These are phyloP conservation scores for Procavia capensis DNA, from an alignment of 2,113 vertebrate genomes.

Conservation along the genomic window DNA sequence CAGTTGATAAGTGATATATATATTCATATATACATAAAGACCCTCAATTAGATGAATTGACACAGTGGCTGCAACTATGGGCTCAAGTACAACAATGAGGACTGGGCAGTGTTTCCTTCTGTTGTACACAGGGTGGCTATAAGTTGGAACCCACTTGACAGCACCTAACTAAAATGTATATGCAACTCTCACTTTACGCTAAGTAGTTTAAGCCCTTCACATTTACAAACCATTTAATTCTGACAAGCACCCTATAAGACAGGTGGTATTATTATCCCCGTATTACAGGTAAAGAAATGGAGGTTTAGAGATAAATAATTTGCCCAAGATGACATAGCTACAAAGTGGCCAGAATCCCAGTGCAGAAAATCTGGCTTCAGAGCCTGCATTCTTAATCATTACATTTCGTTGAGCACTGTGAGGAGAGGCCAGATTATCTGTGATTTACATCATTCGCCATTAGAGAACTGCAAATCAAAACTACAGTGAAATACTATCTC, in stretches of 20 bases:
- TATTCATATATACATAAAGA: too few species aligned
- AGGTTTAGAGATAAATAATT: background rate
- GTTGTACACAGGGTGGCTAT: too few species aligned
- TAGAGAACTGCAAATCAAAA: too few species aligned
- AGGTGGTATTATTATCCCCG: background rate
- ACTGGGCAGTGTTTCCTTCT: too few species aligned
- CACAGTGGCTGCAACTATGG: too few species aligned
- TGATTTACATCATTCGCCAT: background rate
- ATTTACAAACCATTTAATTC: conserved; percentile 33
- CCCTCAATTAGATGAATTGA: too few species aligned
- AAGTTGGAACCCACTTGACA: too few species aligned
- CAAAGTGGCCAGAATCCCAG: background rate
- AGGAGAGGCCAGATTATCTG: background rate
- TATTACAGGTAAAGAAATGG: conserved; percentile 30
- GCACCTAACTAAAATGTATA: background rate
- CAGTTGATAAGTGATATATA: conserved; percentile 17
- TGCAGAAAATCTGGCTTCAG: background rate
- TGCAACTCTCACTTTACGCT: conserved; percentile 35
- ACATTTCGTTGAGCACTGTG: background rate
- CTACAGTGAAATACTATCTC: too few species aligned
- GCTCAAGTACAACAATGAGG: too few species aligned
- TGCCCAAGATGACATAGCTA: background rate
- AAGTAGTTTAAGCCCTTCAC: conserved; percentile 36
- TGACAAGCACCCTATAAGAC: background rate
- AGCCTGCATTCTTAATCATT: background rate